These are phyloP conservation scores for Sarotherodon lohbergeri DNA, from an alignment of 2,113 vertebrate species.

Conservation along the genomic window DNA sequence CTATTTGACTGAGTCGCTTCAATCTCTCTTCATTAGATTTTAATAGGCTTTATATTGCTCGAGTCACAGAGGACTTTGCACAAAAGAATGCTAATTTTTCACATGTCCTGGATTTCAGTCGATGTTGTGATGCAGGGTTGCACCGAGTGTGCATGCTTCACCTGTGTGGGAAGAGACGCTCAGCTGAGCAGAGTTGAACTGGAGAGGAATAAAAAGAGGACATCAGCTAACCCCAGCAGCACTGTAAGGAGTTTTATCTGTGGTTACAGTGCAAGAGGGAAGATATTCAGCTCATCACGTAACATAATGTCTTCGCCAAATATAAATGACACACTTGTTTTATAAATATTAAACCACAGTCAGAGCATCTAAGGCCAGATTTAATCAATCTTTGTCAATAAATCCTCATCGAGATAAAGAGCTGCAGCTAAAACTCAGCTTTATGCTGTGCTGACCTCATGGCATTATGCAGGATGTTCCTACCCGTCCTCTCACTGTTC, in stretches of 20 bases:
- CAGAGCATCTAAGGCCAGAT: slow-evolving; percentile 3
- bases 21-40: slow-evolving; percentile 42
- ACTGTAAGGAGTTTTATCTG: neutral
- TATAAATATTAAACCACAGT: neutral
- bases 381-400: slow-evolving; percentile 41
- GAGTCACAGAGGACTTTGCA: slow-evolving; percentile 23
- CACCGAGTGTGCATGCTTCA: slow-evolving; percentile 1
- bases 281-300: neutral
- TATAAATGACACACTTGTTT: neutral
- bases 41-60: slow-evolving; percentile 35
- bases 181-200: neutral
- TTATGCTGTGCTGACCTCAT: slow-evolving; percentile 7
- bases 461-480: slow-evolving; percentile 36
- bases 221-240: slow-evolving; percentile 1
- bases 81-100: slow-evolving; percentile 15
- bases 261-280: neutral
- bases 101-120: neutral
- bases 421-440: slow-evolving; percentile 1
- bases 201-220: neutral
- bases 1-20: slow-evolving; percentile 26
- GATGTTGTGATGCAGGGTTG: neutral
- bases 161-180: slow-evolving; percentile 3
- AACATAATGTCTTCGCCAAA: neutral
- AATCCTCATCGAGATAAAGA: slow-evolving; percentile 31
- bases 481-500: neutral